Conservation (phyloP, 2,113 vertebrate genomes). For the Crotophaga sulcirostris region DNA sequence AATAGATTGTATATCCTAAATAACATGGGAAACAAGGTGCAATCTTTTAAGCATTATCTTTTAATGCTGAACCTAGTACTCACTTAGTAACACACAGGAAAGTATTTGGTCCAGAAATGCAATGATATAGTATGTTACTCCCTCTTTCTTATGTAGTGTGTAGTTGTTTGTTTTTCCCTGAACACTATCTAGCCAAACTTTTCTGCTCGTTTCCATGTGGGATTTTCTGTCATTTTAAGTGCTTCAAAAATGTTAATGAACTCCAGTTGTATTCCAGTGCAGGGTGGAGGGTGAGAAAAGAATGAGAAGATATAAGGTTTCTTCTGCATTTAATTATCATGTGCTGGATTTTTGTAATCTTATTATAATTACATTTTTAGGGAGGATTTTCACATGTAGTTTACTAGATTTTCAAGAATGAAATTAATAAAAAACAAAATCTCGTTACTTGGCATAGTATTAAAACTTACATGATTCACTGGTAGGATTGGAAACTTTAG, state of each 20-base stretch:
- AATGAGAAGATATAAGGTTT: background rate
- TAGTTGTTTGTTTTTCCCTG: background rate
- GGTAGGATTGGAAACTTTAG: background rate
- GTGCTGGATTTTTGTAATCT: background rate
- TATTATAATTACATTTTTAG: background rate
- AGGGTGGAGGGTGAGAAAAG: background rate
- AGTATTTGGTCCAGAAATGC: background rate
- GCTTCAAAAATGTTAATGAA: slow-evolving; percentile 25
- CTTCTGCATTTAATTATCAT: background rate
- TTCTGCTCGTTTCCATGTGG: slow-evolving; percentile 9
- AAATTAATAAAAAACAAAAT: background rate
- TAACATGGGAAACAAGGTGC: background rate
- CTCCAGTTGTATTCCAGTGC: slow-evolving; percentile 8
- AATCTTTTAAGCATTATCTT: background rate
- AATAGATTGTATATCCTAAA: background rate
- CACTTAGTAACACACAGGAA: background rate
- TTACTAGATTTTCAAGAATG: background rate
- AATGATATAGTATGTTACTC: background rate
- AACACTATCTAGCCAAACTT: background rate
- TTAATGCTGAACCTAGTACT: background rate
- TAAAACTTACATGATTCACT: background rate
- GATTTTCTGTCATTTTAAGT: background rate
- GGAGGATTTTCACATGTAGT: background rate
- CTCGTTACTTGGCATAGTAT: background rate
- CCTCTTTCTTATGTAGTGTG: background rate